Evolutionary conservation across 2,888 invertebrate species (phyloP).

Genomic region (Agapostemon virescens): DNA sequence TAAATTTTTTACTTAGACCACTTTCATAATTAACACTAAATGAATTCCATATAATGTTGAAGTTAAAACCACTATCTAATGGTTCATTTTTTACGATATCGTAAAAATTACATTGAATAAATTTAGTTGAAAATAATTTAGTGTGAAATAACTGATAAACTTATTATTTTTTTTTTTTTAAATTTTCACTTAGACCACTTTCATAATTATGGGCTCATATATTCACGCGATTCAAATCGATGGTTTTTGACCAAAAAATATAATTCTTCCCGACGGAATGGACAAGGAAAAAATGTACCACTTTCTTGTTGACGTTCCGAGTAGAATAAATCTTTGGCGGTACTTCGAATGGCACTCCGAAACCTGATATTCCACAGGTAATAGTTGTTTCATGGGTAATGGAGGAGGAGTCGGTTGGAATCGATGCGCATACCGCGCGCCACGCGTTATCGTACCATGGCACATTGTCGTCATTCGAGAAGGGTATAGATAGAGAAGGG

Average conservation of each 20-base stretch:
- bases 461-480: conserved; percentile 57
- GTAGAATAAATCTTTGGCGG: conserved; percentile 13
- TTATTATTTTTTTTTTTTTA: too few species aligned
- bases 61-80: too few species aligned
- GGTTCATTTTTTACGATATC: too few species aligned
- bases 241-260: not conserved
- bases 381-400: conserved; percentile 49
- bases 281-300: not conserved
- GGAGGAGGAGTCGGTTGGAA: conserved; percentile 50
- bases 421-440: conserved; percentile 53
- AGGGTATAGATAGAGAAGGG: conserved; percentile 49
- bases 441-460: conserved; percentile 46
- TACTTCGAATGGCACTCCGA: conserved; percentile 22
- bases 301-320: not conserved
- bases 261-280: not conserved
- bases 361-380: conserved; percentile 49
- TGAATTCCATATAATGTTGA: too few species aligned
- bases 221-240: too few species aligned
- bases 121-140: too few species aligned
- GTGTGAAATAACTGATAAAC: too few species aligned
- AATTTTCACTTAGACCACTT: too few species aligned
- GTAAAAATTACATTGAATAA: too few species aligned
- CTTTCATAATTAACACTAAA: too few species aligned
- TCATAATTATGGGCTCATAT: too few species aligned
- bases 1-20: too few species aligned